These are phyloP conservation scores for Andrena bicolor DNA, from an alignment of 2,888 invertebrate genomes.

Conservation along the genomic window DNA sequence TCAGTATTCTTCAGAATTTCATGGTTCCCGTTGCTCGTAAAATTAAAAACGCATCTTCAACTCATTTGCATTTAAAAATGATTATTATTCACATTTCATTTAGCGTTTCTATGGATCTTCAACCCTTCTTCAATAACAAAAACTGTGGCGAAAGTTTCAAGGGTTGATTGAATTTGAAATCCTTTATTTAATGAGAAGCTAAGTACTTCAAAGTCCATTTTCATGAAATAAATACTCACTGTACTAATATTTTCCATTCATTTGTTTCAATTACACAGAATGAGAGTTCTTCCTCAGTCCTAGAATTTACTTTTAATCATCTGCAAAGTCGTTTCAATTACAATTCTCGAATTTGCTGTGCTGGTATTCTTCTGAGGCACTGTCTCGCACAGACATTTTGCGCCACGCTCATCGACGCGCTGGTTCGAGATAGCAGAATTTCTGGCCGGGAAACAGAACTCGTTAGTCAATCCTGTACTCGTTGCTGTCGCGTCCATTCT, in stretches of 20 bases:
- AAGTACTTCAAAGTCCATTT: neutral
- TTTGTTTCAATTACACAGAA: neutral
- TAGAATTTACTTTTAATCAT: no score
- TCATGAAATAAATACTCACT: slow-evolving; percentile 6
- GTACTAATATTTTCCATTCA: neutral
- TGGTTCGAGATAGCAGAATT: slow-evolving; percentile 11
- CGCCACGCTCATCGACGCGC: neutral
- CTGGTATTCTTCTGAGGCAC: no score
- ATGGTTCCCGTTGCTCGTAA: no score
- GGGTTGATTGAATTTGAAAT: no score
- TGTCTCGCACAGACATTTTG: neutral
- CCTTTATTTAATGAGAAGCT: neutral
- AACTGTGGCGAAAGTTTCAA: no score
- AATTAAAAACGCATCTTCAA: no score
- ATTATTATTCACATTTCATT: no score
- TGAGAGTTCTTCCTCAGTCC: no score
- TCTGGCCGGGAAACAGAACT: slow-evolving; percentile 47
- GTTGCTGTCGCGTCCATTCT: slow-evolving; percentile 39
- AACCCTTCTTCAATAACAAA: no score
- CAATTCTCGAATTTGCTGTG: neutral
- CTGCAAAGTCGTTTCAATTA: neutral
- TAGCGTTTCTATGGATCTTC: no score
- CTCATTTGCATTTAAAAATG: no score
- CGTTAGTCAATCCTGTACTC: slow-evolving; percentile 62
- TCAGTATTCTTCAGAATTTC: no score